phyloP scores from a whole-genome alignment of 2,113 vertebrate species.

The Petrocephalus microphthalmus region DNA sequence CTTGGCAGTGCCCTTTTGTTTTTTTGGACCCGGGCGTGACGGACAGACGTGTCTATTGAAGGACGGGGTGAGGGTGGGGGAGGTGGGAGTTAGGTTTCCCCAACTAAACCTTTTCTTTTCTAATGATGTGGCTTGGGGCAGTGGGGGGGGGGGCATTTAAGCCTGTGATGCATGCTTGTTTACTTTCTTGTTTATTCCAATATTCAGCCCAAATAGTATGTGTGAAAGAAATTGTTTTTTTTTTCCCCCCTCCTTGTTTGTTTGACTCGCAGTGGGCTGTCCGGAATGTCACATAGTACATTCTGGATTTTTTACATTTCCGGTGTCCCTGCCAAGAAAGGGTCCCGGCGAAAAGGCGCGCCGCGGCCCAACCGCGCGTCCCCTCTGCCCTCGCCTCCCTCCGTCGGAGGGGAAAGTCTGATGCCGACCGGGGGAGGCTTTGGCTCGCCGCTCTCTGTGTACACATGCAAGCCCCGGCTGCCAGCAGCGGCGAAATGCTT shows the following conservation, averaged over 20 bases:
- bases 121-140: background rate
- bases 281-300: slow-evolving; percentile 18
- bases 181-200: background rate
- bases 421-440: background rate
- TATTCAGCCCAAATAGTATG: background rate
- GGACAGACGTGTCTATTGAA: slow-evolving; percentile 8
- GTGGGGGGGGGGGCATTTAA: too few relatives aligned
- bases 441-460: background rate
- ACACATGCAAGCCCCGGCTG: background rate
- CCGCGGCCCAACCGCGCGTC: slow-evolving; percentile 2
- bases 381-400: background rate
- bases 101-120: background rate
- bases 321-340: slow-evolving; percentile 29
- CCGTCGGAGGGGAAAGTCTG: background rate
- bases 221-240: background rate
- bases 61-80: background rate
- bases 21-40: slow-evolving; percentile 15
- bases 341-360: slow-evolving; percentile 13
- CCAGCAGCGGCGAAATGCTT: background rate
- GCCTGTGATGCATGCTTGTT: background rate
- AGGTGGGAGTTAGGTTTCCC: background rate
- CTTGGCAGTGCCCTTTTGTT: slow-evolving; percentile 32
- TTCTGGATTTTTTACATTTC: slow-evolving; percentile 8
- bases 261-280: slow-evolving; percentile 13
- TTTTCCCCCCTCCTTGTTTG: background rate